Evolutionary conservation across 2,113 vertebrate genomes (phyloP).

Genomic region (Scytalopus superciliaris): DNA sequence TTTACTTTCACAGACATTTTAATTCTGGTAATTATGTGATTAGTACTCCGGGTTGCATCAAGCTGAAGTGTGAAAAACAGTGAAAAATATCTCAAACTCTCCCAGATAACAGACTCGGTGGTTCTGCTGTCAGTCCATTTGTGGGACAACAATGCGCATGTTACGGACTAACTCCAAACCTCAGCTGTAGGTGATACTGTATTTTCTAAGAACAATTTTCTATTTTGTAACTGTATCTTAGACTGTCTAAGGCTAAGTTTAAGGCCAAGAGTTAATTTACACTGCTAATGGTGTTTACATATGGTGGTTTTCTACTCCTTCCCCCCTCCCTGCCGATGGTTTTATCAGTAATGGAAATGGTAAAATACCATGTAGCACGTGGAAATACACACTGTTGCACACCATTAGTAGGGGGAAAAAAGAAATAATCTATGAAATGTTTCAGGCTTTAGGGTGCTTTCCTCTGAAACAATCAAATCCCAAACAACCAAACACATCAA

Average conservation of each 20-base stretch:
- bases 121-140: background rate
- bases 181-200: background rate
- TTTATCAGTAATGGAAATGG: background rate
- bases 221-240: background rate
- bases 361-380: background rate
- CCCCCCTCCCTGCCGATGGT: background rate
- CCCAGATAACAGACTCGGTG: background rate
- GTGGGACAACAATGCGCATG: fast-evolving
- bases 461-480: background rate
- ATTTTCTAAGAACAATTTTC: background rate
- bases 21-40: background rate
- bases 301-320: background rate
- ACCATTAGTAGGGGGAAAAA: too few relatives aligned
- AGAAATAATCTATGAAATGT: background rate
- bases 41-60: background rate
- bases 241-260: background rate
- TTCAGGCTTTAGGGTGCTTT: background rate
- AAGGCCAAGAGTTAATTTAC: background rate
- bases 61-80: background rate
- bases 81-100: background rate
- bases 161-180: background rate
- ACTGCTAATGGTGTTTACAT: background rate
- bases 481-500: background rate
- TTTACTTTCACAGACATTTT: background rate
- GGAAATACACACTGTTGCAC: background rate